Evolutionary conservation across 2,797 vertebrate genomes (phyloP).

Genomic region (Cuculus canorus): DNA sequence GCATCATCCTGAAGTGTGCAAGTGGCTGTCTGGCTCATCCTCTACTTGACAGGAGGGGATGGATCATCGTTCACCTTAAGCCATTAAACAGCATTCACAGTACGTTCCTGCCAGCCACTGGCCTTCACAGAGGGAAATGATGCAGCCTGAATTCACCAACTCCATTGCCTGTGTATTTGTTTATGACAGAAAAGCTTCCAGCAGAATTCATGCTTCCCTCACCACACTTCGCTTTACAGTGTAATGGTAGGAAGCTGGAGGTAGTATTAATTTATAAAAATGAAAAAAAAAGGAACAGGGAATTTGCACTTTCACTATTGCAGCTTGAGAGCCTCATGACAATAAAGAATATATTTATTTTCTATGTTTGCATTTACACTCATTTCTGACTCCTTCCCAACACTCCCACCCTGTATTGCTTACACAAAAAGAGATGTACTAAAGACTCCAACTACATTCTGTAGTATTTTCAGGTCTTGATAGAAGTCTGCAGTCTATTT

Average conservation of each 20-base stretch:
- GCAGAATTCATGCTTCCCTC: neutral
- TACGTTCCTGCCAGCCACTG: neutral
- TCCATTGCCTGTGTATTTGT: neutral
- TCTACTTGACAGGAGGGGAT: neutral
- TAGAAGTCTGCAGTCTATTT: conserved; percentile 71
- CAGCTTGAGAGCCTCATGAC: neutral
- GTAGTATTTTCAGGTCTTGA: conserved; percentile 39
- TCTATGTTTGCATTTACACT: neutral
- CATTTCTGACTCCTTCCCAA: neutral
- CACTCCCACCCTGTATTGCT: neutral
- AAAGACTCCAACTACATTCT: neutral
- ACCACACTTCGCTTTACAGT: neutral
- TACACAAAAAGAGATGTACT: conserved; percentile 18
- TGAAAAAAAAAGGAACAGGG: neutral
- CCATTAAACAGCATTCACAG: rapidly evolving
- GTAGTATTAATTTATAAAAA: neutral
- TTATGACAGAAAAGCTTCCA: neutral
- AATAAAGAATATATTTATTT: neutral
- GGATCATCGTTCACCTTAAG: neutral
- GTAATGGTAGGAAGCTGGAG: neutral
- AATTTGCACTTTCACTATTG: neutral
- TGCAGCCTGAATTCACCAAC: neutral
- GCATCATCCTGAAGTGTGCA: neutral
- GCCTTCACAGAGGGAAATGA: neutral
- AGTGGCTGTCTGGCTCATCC: neutral